phyloP scores from a whole-genome alignment of 1,140 invertebrate species.

The Zaprionus ornatus region DNA sequence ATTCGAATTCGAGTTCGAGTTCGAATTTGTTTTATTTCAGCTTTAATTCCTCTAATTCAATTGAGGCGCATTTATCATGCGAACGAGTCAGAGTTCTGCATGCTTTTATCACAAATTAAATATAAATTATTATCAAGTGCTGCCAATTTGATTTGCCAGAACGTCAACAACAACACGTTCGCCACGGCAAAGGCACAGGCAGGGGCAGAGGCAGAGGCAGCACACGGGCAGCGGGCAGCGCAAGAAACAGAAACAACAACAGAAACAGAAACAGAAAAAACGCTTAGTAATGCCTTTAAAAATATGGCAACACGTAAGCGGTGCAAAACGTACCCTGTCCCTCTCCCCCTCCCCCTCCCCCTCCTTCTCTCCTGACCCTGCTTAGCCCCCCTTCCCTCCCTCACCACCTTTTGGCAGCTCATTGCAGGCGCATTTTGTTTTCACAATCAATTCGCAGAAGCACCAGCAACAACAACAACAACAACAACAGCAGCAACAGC shows the following conservation, averaged over 20 bases:
- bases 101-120: slow-evolving; percentile 72
- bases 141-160: slow-evolving; percentile 55
- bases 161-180: slow-evolving; percentile 51
- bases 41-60: neutral
- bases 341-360: neutral
- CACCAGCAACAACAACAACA: slow-evolving; percentile 7
- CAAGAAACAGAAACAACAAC: slow-evolving; percentile 4
- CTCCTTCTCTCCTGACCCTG: neutral
- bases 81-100: slow-evolving; percentile 21
- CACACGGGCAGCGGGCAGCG: neutral
- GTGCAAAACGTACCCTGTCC: slow-evolving; percentile 19
- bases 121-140: slow-evolving; percentile 74
- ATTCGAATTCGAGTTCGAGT: too few species aligned
- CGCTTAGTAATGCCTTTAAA: slow-evolving; percentile 83
- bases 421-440: slow-evolving; percentile 64
- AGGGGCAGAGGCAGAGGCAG: neutral
- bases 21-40: slow-evolving; percentile 8
- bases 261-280: slow-evolving; percentile 50
- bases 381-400: neutral
- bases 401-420: slow-evolving; percentile 22
- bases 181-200: neutral
- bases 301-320: slow-evolving; percentile 83
- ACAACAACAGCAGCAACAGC: slow-evolving; percentile 19
- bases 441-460: slow-evolving; percentile 66
- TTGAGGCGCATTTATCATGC: slow-evolving; percentile 9